phyloP scores from a whole-genome alignment of 2,113 vertebrate species.

The Protobothrops mucrosquamatus region DNA sequence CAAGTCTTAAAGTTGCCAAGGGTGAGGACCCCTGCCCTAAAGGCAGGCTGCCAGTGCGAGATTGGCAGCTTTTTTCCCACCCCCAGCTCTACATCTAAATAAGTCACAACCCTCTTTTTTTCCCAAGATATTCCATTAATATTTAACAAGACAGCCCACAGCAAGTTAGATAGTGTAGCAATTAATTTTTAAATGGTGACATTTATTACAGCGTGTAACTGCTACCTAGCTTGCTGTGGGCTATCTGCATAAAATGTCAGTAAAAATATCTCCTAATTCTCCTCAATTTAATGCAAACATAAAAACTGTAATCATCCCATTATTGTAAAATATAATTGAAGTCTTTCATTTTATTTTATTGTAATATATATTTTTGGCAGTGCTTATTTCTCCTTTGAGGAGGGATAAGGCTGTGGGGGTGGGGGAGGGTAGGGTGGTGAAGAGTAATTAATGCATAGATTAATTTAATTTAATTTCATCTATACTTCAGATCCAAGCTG shows the following conservation, averaged over 20 bases:
- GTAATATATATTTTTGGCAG: slow-evolving; percentile 1
- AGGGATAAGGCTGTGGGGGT: not conserved
- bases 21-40: not conserved
- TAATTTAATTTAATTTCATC: slow-evolving; percentile 57
- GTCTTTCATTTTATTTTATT: slow-evolving; percentile 45
- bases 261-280: slow-evolving; percentile 69
- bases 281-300: slow-evolving; percentile 60
- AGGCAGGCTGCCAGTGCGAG: not conserved
- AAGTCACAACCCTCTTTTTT: slow-evolving; percentile 61
- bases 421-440: not conserved
- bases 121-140: slow-evolving; percentile 58
- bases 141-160: slow-evolving; percentile 69
- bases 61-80: not conserved
- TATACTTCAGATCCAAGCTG: slow-evolving; percentile 34
- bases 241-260: slow-evolving; percentile 70
- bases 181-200: slow-evolving; percentile 73
- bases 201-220: slow-evolving; percentile 70
- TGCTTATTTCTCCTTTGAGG: slow-evolving; percentile 49
- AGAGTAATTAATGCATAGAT: slow-evolving; percentile 61
- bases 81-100: slow-evolving; percentile 50
- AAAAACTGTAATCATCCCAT: slow-evolving; percentile 60
- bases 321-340: slow-evolving; percentile 65
- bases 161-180: slow-evolving; percentile 69
- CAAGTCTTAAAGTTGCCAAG: no score
- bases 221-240: slow-evolving; percentile 67